Evolutionary conservation across 2,113 vertebrate species (phyloP).

Genomic region (Semicossyphus pulcher): DNA sequence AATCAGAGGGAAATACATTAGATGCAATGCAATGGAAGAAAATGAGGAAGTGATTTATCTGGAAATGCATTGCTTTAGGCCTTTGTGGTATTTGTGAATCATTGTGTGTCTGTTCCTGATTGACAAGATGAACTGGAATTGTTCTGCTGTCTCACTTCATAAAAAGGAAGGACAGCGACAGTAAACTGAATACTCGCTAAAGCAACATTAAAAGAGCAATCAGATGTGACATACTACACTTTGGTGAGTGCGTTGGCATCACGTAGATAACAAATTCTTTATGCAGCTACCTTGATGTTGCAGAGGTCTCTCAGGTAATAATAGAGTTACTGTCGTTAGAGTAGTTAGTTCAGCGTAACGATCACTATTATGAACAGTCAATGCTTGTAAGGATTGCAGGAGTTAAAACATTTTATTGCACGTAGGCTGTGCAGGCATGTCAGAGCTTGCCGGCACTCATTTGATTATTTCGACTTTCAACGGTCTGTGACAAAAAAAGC

Average conservation of each 20-base stretch:
- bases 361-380: neutral
- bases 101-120: neutral
- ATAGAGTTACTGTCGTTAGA: too few relatives aligned
- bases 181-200: neutral
- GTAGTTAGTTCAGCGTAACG: neutral
- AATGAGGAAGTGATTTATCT: neutral
- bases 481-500: neutral
- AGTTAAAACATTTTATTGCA: neutral
- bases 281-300: neutral
- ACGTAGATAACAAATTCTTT: conserved; percentile 1
- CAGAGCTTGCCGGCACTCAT: neutral
- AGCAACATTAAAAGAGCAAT: neutral
- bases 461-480: neutral
- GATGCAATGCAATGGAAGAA: neutral
- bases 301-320: neutral
- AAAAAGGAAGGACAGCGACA: neutral
- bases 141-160: neutral
- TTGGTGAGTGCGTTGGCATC: neutral
- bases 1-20: conserved; percentile 4
- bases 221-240: conserved; percentile 29
- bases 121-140: neutral
- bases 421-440: neutral
- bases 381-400: neutral
- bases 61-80: neutral
- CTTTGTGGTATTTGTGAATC: neutral